Conservation (phyloP, 2,888 invertebrate species). For the Eupeodes luniger region DNA sequence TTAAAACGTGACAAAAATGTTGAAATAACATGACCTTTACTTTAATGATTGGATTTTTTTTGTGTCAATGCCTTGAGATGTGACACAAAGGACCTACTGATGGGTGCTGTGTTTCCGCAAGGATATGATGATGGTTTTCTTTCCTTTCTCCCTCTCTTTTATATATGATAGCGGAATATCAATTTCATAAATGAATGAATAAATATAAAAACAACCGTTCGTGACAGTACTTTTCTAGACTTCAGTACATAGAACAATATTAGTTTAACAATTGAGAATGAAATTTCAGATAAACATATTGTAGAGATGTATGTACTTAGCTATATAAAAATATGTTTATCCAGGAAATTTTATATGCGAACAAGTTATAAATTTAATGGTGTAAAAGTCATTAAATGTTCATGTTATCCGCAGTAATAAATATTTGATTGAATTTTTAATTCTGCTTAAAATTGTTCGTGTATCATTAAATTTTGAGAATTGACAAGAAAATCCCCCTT, state of each 20-base stretch:
- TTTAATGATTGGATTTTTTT: conserved; percentile 63
- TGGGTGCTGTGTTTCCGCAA: conserved; percentile 22
- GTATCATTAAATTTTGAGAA: too few relatives aligned
- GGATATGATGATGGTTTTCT: conserved; percentile 30
- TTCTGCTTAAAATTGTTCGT: too few relatives aligned
- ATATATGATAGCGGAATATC: conserved; percentile 57
- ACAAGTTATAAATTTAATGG: neutral
- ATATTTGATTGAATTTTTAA: neutral
- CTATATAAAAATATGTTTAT: conserved; percentile 21
- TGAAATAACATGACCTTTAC: conserved; percentile 66
- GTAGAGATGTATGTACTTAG: neutral
- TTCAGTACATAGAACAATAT: too few relatives aligned
- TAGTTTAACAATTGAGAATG: conserved; percentile 13
- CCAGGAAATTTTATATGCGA: neutral
- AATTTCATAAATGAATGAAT: conserved; percentile 67
- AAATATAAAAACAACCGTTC: conserved; percentile 20
- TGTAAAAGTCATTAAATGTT: neutral
- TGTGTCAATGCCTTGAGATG: neutral
- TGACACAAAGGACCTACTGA: conserved; percentile 36
- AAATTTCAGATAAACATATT: conserved; percentile 15
- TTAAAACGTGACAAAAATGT: conserved; percentile 67
- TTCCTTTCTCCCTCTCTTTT: neutral
- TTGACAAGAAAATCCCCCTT: too few relatives aligned
- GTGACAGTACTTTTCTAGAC: conserved; percentile 16
- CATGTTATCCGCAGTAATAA: neutral